These are phyloP conservation scores for Alviniconcha marisindica DNA, from an alignment of 1,140 invertebrate genomes.

Conservation along the genomic window DNA sequence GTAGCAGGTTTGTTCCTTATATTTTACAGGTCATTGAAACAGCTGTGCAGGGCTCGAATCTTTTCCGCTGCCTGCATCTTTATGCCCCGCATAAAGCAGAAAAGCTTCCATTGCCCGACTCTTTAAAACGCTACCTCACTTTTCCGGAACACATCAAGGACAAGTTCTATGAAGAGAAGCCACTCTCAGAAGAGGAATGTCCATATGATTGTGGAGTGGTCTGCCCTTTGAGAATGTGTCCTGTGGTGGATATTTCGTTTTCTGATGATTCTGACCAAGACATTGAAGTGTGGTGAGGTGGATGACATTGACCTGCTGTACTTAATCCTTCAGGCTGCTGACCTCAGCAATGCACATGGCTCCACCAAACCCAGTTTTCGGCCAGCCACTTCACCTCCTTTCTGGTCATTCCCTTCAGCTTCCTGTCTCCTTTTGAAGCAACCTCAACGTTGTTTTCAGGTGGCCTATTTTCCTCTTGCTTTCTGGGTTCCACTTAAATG, in stretches of 20 bases:
- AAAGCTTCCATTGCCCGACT: constrained; percentile 56
- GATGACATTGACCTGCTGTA: too few species aligned
- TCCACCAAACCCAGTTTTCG: too few species aligned
- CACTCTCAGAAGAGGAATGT: constrained; percentile 57
- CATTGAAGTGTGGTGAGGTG: constrained; percentile 37
- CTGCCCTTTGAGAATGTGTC: constrained; percentile 57
- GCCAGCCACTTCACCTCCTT: too few species aligned
- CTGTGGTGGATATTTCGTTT: constrained; percentile 62
- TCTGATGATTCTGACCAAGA: constrained; percentile 56
- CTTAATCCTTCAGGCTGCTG: too few species aligned
- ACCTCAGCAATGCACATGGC: too few species aligned
- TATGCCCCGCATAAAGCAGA: constrained; percentile 56
- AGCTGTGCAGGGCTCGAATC: constrained; percentile 59
- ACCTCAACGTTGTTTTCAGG: too few species aligned
- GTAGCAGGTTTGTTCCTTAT: too few species aligned
- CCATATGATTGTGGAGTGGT: constrained; percentile 64
- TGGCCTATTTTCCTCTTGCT: too few species aligned
- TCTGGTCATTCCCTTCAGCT: too few species aligned
- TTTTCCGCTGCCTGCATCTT: constrained; percentile 57
- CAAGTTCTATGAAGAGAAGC: constrained; percentile 55
- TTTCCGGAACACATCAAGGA: constrained; percentile 63
- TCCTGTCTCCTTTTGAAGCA: too few species aligned
- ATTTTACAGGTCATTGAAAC: constrained; percentile 50
- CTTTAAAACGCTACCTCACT: constrained; percentile 57
- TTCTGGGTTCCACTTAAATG: too few species aligned